Evolutionary conservation across 1,140 invertebrate species (phyloP).

Genomic region (Chironomus striatipennis): DNA sequence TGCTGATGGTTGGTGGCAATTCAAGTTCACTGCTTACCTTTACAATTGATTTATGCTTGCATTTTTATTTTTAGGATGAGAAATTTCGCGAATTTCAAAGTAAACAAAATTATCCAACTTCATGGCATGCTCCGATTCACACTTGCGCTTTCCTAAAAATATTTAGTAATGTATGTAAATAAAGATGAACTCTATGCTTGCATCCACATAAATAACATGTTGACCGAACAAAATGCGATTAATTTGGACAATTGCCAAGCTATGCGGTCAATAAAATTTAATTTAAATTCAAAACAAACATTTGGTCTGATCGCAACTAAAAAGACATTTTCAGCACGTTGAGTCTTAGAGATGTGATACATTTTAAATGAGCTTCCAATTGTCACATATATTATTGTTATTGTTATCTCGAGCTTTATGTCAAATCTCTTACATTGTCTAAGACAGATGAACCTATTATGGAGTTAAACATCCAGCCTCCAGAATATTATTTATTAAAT

Average conservation of each 20-base stretch:
- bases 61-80: neutral
- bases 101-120: neutral
- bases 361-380: neutral
- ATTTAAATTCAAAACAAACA: neutral
- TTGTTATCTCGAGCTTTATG: neutral
- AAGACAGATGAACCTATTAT: too few relatives aligned
- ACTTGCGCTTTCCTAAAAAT: too few relatives aligned
- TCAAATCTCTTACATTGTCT: too few relatives aligned
- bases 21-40: neutral
- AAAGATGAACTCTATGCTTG: too few relatives aligned
- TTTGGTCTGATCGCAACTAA: too few relatives aligned
- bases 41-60: too few relatives aligned
- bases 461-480: neutral
- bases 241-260: neutral
- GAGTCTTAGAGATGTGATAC: neutral
- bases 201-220: too few relatives aligned
- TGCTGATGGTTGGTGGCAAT: too few relatives aligned
- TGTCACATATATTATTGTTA: neutral
- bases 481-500: neutral
- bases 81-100: neutral
- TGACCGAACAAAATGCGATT: too few relatives aligned
- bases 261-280: neutral
- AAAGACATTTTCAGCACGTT: neutral
- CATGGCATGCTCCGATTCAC: too few relatives aligned
- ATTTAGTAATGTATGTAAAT: too few relatives aligned